Conservation (phyloP, 2,797 vertebrate species). For the Leucoraja ocellata region DNA sequence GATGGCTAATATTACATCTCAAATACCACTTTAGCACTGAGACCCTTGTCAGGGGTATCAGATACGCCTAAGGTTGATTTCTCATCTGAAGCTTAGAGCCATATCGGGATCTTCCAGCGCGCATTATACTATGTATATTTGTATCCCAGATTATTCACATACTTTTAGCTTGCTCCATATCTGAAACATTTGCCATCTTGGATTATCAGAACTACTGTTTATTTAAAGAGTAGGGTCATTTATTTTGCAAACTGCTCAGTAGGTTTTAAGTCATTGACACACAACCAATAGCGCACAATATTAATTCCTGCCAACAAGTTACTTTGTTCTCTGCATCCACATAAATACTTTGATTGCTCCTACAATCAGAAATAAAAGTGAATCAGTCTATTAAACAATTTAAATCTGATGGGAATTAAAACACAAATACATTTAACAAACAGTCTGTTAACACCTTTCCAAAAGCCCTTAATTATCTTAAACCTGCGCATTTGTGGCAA, state of each 20-base stretch:
- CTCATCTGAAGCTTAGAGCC: background rate
- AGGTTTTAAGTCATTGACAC: background rate
- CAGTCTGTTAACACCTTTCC: too few species aligned
- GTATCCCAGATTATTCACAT: background rate
- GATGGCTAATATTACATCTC: background rate
- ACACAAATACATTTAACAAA: too few species aligned
- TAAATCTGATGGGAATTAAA: too few species aligned
- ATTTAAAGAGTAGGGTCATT: background rate
- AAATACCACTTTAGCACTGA: background rate
- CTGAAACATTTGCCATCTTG: background rate
- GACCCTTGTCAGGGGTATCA: background rate
- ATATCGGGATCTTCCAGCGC: background rate
- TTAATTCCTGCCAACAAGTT: too few species aligned
- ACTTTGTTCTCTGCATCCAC: too few species aligned
- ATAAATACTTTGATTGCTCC: too few species aligned
- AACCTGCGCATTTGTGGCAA: background rate
- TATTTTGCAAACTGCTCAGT: background rate
- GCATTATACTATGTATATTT: background rate
- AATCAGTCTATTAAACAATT: too few species aligned
- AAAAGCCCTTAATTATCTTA: too few species aligned
- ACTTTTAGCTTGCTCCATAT: background rate
- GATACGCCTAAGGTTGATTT: background rate
- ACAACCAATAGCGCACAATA: too few species aligned
- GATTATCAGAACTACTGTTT: background rate
- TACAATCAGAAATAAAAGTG: too few species aligned